Percentiles rank a stretch among this genome's conserved stretches.
phyloP scores from a whole-genome alignment of 2,888 invertebrate genomes.

The Amphiduros pacificus region DNA sequence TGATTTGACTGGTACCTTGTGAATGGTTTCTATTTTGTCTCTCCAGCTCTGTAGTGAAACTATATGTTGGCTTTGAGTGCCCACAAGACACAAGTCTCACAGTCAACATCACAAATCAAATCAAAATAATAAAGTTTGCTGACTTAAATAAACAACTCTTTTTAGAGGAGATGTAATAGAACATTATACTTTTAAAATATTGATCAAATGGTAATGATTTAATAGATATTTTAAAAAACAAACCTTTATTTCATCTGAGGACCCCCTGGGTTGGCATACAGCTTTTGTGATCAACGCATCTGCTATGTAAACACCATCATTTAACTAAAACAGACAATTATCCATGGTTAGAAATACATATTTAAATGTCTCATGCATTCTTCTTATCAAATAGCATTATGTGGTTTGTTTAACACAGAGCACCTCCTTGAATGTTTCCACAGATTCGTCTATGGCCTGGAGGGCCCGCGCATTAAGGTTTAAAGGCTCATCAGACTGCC shows the following conservation, averaged over 20 bases:
- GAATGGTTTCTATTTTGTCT: too few species aligned
- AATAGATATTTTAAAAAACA: too few species aligned
- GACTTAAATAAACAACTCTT: too few species aligned
- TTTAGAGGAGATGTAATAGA: too few species aligned
- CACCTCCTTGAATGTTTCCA: slow-evolving; percentile 21
- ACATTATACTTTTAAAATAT: too few species aligned
- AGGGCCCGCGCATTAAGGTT: slow-evolving; percentile 6
- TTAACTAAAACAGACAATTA: slow-evolving; percentile 15
- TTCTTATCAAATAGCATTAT: not conserved
- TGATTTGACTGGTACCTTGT: too few species aligned
- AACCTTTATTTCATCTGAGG: slow-evolving; percentile 27
- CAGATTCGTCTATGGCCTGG: slow-evolving; percentile 15
- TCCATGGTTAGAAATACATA: too few species aligned
- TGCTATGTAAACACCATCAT: slow-evolving; percentile 20
- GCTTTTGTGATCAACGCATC: slow-evolving; percentile 28
- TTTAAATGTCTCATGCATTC: not conserved
- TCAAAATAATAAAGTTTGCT: not conserved
- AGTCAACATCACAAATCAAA: not conserved
- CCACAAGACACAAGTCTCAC: too few species aligned
- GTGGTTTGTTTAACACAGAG: not conserved
- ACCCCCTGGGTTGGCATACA: slow-evolving; percentile 13
- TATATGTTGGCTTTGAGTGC: too few species aligned
- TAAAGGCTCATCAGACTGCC: not conserved
- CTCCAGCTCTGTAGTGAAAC: too few species aligned
- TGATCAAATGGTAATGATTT: too few species aligned